Base-by-base conservation (phyloP, 1,140 invertebrate genomes). In the Prorops nasuta region DNA sequence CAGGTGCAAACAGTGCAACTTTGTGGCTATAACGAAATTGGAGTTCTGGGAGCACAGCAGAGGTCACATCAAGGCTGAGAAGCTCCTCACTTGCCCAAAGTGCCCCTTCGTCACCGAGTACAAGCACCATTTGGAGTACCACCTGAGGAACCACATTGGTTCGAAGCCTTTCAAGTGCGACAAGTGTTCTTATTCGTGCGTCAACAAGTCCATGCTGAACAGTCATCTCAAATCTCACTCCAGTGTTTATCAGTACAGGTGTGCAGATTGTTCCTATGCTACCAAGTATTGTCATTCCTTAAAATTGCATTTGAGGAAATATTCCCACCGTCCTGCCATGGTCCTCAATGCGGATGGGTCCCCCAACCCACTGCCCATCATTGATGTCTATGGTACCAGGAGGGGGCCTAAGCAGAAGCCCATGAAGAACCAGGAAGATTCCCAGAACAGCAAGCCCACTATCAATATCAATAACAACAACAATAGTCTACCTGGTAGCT, bases 161-260 rank as follows among this genome's bases (percentile, higher is more conserved):
- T 91, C 89, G 0, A 99, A 99, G 65, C 97, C 97, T 0, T 99
- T 94, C 79, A 94, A 96, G 67, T 99, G 98, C 72, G 79, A 83
- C 40, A 89, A 96, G 60, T 98, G 94, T 74, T 81, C 83, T 10
- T 98, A 98, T 65, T 84, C 86, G 0, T 99, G 97, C 67, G 96
- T 99, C 2, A 99, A 98, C 77, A 98, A 99, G 69, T 98, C 96
- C 0, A 99, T 99, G 98, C 80, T 99, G 9, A 98, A 98, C 69
- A 97, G 94, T 0, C 98, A 99, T 66, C 84, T 98, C 61, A 99
- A 99, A 70, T 97, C 93, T 0, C 98, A 99, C 72, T 98, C 94
- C 0, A 95, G 92, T 52, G 79, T 98, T 0, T 98, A 98, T 66
- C 96, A 97, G 64, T 99, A 97, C 71, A 83, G 92, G 18, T 99